Evolutionary conservation across 2,797 vertebrate genomes (phyloP), one percentile per base, ranked within the genome.

Genomic region (Coranthus polyacanthus): DNA sequence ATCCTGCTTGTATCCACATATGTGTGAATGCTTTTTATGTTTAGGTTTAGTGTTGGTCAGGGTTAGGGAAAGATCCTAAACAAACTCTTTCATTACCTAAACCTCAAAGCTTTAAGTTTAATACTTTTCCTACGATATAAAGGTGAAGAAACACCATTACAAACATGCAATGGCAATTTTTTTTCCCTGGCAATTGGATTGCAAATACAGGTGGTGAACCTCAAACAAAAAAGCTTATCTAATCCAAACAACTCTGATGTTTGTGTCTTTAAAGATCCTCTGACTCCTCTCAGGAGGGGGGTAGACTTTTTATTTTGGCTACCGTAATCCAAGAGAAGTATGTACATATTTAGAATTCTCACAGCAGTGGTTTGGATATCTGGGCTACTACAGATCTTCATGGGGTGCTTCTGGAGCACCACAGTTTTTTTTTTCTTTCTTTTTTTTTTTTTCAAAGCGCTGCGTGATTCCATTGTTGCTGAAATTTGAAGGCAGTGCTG

Each of bases 171-270:
- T n/a, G n/a, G n/a, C n/a, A n/a, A n/a, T n/a, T n/a, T n/a, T n/a
- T n/a, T n/a, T n/a, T n/a, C n/a, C n/a, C n/a, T n/a, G n/a, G n/a
- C n/a, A n/a, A n/a, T n/a, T n/a, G n/a, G n/a, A n/a, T n/a, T n/a
- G n/a, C n/a, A n/a, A n/a, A 60, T 53, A 77, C 82, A 90, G 87
- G 89, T 89, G 85, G 82, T 46, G 50, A 52, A 54, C 64, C 77
- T 80, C 61, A 62, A 78, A n/a, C n/a, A 83, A 62, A 79, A 82
- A 82, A 46, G 55, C 76, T 79, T 11, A 13, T 34, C 81, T 88
- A 81, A 90, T 86, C 78, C 78, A 54, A 58, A 83, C 57, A 10
- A 39, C 61, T 79, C 81, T 83, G 24, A 26, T 26, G 72, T 83
- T 70, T 78, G 79, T 78, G 51, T 72, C 73, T 81, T 75, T 60